Conservation (phyloP, 53 echinoderm and acorn worm genomes). For the Stichopus horrens region DNA sequence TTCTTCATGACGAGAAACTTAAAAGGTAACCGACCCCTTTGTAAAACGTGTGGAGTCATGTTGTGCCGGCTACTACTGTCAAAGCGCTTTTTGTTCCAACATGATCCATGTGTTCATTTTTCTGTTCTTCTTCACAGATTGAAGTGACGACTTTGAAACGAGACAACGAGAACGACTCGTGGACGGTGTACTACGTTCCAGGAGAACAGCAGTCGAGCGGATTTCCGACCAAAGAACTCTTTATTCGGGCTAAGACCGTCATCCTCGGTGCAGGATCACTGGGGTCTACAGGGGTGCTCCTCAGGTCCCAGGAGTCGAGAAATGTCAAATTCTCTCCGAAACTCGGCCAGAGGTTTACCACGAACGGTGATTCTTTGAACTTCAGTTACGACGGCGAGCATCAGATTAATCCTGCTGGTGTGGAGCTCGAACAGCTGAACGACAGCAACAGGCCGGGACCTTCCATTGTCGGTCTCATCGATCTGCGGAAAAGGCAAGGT, state of each 20-base stretch:
- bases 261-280: constrained; percentile 78
- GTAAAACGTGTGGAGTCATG: no score
- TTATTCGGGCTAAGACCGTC: constrained; percentile 61
- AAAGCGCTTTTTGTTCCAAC: no score
- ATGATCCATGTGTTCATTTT: no score
- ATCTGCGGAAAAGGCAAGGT: constrained; percentile 55
- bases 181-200: constrained; percentile 56
- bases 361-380: constrained; percentile 79
- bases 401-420: constrained; percentile 62
- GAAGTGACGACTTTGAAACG: constrained; percentile 53
- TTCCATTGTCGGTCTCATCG: constrained; percentile 66
- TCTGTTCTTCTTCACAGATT: constrained; percentile 31
- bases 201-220: constrained; percentile 18
- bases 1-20: no score
- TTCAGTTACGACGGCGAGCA: constrained; percentile 71
- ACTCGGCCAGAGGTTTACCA: constrained; percentile 66
- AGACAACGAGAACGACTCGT: constrained; percentile 27
- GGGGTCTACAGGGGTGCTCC: constrained; percentile 76
- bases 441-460: constrained; percentile 65
- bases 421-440: constrained; percentile 39
- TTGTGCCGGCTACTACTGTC: no score
- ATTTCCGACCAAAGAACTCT: constrained; percentile 58
- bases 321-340: constrained; percentile 49
- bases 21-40: no score
- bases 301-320: constrained; percentile 51